These are phyloP conservation scores for Uromys caudimaculatus DNA, from an alignment of 2,797 vertebrate species.

Conservation along the genomic window DNA sequence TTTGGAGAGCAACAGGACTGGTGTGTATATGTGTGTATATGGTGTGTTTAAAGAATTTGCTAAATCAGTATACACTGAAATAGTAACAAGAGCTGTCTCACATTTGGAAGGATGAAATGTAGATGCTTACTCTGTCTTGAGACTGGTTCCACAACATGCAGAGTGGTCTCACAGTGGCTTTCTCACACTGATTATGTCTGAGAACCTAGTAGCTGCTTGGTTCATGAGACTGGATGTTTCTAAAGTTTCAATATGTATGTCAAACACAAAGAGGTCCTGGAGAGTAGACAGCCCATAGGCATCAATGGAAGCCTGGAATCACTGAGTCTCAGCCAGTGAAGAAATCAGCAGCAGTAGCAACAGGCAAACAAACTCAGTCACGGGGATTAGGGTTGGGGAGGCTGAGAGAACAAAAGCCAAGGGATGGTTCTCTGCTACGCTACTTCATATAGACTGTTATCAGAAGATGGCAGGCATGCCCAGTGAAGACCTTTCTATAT, in stretches of 20 bases:
- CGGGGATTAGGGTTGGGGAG: not conserved
- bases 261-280: not conserved
- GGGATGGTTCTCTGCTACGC: not conserved
- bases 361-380: not conserved
- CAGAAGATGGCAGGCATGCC: not conserved
- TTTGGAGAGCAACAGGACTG: not conserved
- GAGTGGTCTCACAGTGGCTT: not conserved
- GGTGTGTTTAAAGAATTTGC: not conserved
- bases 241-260: too few relatives aligned
- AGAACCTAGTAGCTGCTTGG: not conserved
- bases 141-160: not conserved
- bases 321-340: not conserved
- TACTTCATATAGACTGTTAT: not conserved
- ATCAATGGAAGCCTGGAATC: not conserved
- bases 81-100: not conserved
- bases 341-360: not conserved
- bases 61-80: not conserved
- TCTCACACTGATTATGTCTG: not conserved
- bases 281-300: not conserved
- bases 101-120: not conserved
- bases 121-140: not conserved
- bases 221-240: not conserved
- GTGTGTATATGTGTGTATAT: not conserved
- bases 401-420: not conserved
- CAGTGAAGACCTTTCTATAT: not conserved